Base-by-base conservation (phyloP, 2,888 invertebrate genomes). In the Epistrophella euchroma region DNA sequence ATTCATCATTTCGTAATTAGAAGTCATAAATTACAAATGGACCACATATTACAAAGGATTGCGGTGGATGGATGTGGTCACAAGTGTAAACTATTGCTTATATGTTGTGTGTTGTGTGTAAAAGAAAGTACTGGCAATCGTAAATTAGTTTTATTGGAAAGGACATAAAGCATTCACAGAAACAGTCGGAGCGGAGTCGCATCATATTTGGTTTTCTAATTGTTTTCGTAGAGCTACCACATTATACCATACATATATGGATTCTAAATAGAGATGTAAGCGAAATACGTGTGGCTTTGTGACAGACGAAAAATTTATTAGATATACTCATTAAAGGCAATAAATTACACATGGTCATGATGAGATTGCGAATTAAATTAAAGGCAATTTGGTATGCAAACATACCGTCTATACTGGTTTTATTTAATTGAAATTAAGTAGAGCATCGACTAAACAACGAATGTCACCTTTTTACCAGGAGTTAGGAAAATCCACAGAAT, bases 1-100 rank as follows among this genome's bases (percentile, higher is more conserved):
- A 90, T 90, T 89, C 90, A 90, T 90, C 90, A 90, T 90, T 90
- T 89, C 88, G 88, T 89, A 90, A 90, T 90, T 90, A 90, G 90
- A 90, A 89, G 83, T 60, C 73, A 85, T 88, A 87, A 88, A 88
- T 88, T 84, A 83, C 83, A 88, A 83, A 71, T 88, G 72, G 72
- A 73, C 85, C 79, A 80, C 82, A 60, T 68, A 73, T 88, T 80
- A 79, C 85, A 77, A 79, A 88, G 88, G 88, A 81, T 87, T 81
- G 66, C 32, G 50, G 86, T 75, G 72, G 76, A 52, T 64, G 62
- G 60, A 77, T 88, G 82, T 89, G 89, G 90, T 89, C 89, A 89
- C 90, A 89, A 89, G 89, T 90, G 90, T 89, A 81, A 90, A 90
- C 90, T 89, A 90, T 90, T 88, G 89, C 88, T 60, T 50, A 25